Evolutionary conservation across 2,888 invertebrate species (phyloP), one percentile per base, ranked within the genome.

Genomic region (Philhelius pedissequus): DNA sequence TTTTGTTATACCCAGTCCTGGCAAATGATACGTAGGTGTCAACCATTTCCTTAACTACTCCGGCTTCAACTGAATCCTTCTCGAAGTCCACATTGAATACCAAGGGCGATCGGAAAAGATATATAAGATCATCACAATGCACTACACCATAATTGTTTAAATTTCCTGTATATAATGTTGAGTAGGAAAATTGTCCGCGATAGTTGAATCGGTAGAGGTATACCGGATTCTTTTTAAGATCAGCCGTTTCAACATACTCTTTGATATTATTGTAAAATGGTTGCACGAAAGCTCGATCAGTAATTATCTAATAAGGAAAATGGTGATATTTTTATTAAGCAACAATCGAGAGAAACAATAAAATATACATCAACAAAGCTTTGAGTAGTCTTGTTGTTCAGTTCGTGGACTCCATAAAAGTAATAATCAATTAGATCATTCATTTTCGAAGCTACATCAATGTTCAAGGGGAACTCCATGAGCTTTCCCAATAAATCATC

Each of bases 111-210:
- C 91, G 91, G 84, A 93, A 93, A 4, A 93, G 88, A 86, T 93
- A 93, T 50, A 93, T 89, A 18, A 93, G 87, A 87, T 93, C 93
- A 87, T 93, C 93, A 83, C 93, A 93, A 87, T 93, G 93, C 0
- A 92, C 91, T 0, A 92, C 91, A 9, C 91, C 91, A 80, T 90
- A 90, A 68, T 90, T 77, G 0, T 86, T 86, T 9, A 74, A 35
- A 8, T 87, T 88, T 58, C 89, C 88, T 0, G 92, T 92, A 87
- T 92, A 93, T 1, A 92, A 75, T 22, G 90, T 87, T 1, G 92
- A 90, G 86, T 91, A 93, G 2, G 92, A 91, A 64, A 90, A 87
- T 1, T 88, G 87, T 0, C 93, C 93, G 27, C 87, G 88, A 81
- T 92, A 93, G 64, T 91, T 90, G 80, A 93, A 93, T 86, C 91